Conservation (phyloP, 2,797 vertebrate species). For the Enteromius viviparus region DNA sequence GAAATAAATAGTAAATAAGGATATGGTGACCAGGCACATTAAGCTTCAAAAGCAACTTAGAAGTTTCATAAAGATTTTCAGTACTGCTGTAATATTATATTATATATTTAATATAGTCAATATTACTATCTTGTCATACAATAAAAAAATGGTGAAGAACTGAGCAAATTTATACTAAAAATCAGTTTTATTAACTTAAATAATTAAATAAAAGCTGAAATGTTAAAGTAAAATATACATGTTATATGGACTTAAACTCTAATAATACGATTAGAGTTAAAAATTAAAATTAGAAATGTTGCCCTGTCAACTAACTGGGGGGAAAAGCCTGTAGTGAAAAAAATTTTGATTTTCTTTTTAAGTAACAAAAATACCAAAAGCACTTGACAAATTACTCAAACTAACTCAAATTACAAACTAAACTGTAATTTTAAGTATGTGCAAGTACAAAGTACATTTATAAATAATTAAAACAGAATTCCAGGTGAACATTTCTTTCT, state of each 20-base stretch:
- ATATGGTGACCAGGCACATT: background rate
- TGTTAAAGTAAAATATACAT: background rate
- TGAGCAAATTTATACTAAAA: background rate
- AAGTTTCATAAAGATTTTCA: background rate
- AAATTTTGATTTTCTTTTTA: too few relatives aligned
- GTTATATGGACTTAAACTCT: too few relatives aligned
- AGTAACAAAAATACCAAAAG: too few relatives aligned
- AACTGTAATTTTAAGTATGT: too few relatives aligned
- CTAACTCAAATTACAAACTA: background rate
- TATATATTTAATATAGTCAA: background rate
- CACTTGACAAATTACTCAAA: background rate
- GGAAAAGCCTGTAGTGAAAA: too few relatives aligned
- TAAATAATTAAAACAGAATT: slow-evolving; percentile 13
- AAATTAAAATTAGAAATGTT: too few relatives aligned
- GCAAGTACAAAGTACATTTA: background rate
- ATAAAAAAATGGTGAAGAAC: background rate
- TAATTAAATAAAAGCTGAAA: background rate
- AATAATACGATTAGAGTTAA: too few relatives aligned
- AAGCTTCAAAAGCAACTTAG: background rate
- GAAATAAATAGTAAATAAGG: too few relatives aligned
- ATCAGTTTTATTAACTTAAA: background rate
- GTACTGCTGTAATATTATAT: background rate
- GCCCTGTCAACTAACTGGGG: too few relatives aligned
- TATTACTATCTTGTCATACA: background rate
- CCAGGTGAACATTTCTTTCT: background rate